phyloP scores from a whole-genome alignment of 2,797 vertebrate genomes.

The Scyliorhinus canicula region DNA sequence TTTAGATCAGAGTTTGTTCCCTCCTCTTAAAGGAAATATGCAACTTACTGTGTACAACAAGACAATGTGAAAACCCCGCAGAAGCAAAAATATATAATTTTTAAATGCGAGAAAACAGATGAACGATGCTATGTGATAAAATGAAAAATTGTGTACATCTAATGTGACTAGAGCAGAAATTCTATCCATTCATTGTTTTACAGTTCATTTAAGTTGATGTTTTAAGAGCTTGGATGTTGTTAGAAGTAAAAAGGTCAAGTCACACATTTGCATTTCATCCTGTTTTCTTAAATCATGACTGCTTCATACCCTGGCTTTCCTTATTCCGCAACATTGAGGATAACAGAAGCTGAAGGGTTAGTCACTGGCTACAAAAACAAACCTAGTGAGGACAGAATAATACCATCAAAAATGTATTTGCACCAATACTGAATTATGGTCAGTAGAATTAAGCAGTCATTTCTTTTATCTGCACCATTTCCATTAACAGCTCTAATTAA shows the following conservation, averaged over 20 bases:
- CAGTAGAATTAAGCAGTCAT: neutral
- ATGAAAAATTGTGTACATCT: constrained; percentile 8
- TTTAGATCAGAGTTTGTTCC: neutral
- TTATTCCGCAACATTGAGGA: neutral
- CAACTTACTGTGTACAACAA: neutral
- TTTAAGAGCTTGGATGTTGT: neutral
- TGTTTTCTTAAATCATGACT: constrained; percentile 19
- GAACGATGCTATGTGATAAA: neutral
- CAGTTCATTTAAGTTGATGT: constrained; percentile 16
- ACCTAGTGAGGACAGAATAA: neutral
- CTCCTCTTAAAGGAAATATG: neutral
- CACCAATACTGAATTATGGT: neutral
- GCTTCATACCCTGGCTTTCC: constrained; percentile 11
- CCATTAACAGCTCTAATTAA: neutral
- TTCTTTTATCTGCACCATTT: neutral
- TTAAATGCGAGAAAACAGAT: constrained; percentile 10
- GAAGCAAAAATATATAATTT: too few species aligned
- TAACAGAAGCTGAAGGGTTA: constrained; percentile 13
- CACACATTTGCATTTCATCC: constrained; percentile 36
- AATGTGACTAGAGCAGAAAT: neutral
- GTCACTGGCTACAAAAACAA: constrained; percentile 24
- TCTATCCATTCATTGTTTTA: constrained; percentile 16
- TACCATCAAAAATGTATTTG: neutral
- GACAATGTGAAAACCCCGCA: neutral
- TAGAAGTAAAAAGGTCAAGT: constrained; percentile 33